Evolutionary conservation across 2,113 vertebrate genomes (phyloP).

Genomic region (Chionomys nivalis): DNA sequence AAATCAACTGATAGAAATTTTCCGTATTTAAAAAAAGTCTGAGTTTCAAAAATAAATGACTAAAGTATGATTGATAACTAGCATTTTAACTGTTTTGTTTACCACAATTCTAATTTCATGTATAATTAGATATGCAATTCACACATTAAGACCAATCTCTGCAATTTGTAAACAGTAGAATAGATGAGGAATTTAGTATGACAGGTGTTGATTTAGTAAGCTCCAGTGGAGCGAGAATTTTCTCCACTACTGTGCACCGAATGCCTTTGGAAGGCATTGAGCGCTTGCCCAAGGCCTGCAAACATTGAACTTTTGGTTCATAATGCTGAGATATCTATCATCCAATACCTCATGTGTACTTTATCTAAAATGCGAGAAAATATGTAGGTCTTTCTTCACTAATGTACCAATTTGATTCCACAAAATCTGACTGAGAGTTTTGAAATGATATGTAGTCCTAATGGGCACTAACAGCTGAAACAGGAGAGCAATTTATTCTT

Average conservation of each 20-base stretch:
- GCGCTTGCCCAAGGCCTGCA: constrained; percentile 61
- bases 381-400: neutral
- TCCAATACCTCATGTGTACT: constrained; percentile 48
- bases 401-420: constrained; percentile 42
- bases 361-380: constrained; percentile 63
- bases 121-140: constrained; percentile 37
- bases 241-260: constrained; percentile 59
- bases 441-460: constrained; percentile 24
- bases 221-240: constrained; percentile 65
- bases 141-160: constrained; percentile 54
- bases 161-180: constrained; percentile 48
- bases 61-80: neutral
- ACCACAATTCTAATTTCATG: neutral
- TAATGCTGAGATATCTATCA: constrained; percentile 57
- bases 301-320: constrained; percentile 66
- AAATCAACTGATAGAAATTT: neutral
- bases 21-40: neutral
- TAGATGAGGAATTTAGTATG: constrained; percentile 67
- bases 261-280: constrained; percentile 69
- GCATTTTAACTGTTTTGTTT: neutral
- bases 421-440: neutral
- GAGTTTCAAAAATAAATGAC: neutral
- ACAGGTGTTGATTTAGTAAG: constrained; percentile 72
- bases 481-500: neutral
- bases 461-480: neutral